Evolutionary conservation across 2,797 vertebrate species (phyloP).

Genomic region (Semaprochilodus insignis): DNA sequence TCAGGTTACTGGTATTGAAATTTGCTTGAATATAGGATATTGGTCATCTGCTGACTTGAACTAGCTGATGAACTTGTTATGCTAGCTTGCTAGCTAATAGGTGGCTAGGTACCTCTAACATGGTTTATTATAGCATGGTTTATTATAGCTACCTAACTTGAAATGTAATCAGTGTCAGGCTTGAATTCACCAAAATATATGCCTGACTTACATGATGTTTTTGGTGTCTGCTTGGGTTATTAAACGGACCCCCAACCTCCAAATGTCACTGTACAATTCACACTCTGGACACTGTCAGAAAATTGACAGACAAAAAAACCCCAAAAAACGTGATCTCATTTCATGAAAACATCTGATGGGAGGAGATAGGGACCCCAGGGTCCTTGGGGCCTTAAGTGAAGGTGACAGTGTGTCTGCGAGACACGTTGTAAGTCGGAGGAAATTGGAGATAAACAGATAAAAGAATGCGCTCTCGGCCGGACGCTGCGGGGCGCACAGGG

Average conservation of each 20-base stretch:
- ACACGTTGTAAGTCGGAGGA: slow-evolving; percentile 78
- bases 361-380: slow-evolving; percentile 58
- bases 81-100: too few species aligned
- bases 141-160: neutral
- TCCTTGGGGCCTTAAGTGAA: slow-evolving; percentile 68
- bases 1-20: neutral
- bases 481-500: slow-evolving; percentile 74
- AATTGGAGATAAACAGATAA: slow-evolving; percentile 83
- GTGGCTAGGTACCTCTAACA: neutral
- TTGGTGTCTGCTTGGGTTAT: neutral
- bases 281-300: slow-evolving; percentile 29
- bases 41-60: neutral
- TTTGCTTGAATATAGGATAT: neutral
- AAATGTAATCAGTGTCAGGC: neutral
- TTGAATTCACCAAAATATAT: neutral
- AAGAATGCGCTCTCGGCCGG: slow-evolving; percentile 78
- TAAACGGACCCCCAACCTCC: neutral
- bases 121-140: neutral
- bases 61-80: neutral
- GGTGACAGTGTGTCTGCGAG: slow-evolving; percentile 79
- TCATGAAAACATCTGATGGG: slow-evolving; percentile 67
- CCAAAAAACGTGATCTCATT: slow-evolving; percentile 66
- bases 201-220: neutral
- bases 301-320: slow-evolving; percentile 37
- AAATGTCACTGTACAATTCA: neutral